phyloP scores from a whole-genome alignment of 1,140 invertebrate species.

The Macrotrachela quadricornifera region DNA sequence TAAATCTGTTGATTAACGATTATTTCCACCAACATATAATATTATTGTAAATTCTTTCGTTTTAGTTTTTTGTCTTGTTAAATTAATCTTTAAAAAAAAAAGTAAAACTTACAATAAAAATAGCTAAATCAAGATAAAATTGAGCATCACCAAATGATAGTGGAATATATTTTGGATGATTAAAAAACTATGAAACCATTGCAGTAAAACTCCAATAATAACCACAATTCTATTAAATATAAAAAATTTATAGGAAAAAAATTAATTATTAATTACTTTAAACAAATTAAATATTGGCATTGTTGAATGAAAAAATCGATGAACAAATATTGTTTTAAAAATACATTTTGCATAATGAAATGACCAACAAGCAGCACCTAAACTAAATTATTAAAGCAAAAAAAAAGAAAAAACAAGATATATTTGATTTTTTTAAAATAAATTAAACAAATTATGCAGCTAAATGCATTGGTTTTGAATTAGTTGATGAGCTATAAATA shows the following conservation, averaged over 20 bases:
- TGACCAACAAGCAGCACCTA: slow-evolving; percentile 63
- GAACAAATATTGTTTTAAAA: slow-evolving; percentile 83
- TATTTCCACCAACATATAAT: no score
- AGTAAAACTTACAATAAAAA: slow-evolving; percentile 4
- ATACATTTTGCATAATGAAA: slow-evolving; percentile 80
- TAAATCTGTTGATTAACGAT: no score
- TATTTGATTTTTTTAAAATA: no score
- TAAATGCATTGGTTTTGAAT: slow-evolving; percentile 26
- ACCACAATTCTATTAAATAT: slow-evolving; percentile 48
- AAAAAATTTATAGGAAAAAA: no score
- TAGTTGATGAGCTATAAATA: slow-evolving; percentile 50
- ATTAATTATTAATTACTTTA: slow-evolving; percentile 40
- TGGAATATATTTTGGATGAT: slow-evolving; percentile 77
- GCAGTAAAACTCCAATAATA: slow-evolving; percentile 98
- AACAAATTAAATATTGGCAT: slow-evolving; percentile 91
- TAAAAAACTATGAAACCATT: slow-evolving; percentile 86
- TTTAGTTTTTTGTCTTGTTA: no score
- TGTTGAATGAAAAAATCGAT: slow-evolving; percentile 88
- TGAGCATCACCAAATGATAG: slow-evolving; percentile 38
- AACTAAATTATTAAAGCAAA: slow-evolving; percentile 39
- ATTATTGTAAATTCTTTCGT: no score
- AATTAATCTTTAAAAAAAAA: not conserved
- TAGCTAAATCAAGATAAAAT: slow-evolving; percentile 40
- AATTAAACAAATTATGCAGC: no score
- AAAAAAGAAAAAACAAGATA: no score